These are phyloP conservation scores for Formica aserva DNA, from an alignment of 2,888 invertebrate genomes.

Conservation along the genomic window DNA sequence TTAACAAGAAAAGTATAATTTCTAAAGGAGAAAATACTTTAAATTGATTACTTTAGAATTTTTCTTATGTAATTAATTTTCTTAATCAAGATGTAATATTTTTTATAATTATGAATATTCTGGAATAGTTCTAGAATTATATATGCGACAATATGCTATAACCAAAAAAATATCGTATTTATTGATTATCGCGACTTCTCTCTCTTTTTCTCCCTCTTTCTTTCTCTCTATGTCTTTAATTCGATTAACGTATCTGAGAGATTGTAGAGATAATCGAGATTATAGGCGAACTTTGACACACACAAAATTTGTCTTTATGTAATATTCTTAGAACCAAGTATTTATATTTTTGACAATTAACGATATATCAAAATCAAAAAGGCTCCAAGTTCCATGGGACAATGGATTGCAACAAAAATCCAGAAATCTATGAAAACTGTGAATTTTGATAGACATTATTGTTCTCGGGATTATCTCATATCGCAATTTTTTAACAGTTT, in stretches of 20 bases:
- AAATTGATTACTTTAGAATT: neutral
- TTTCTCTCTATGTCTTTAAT: neutral
- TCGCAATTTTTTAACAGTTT: neutral
- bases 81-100: neutral
- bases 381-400: neutral
- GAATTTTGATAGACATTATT: neutral
- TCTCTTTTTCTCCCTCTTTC: neutral
- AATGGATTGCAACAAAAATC: neutral
- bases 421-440: neutral
- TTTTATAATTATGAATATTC: neutral
- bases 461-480: neutral
- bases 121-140: neutral
- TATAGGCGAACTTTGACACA: neutral
- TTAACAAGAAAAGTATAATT: neutral
- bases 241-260: neutral
- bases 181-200: neutral
- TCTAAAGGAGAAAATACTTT: neutral
- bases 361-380: neutral
- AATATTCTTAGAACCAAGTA: constrained; percentile 9
- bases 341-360: neutral
- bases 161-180: neutral
- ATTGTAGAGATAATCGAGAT: constrained; percentile 10
- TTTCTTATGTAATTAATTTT: neutral
- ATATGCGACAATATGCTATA: neutral
- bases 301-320: neutral